Conservation (phyloP, 2,113 vertebrate species). For the Physeter macrocephalus region DNA sequence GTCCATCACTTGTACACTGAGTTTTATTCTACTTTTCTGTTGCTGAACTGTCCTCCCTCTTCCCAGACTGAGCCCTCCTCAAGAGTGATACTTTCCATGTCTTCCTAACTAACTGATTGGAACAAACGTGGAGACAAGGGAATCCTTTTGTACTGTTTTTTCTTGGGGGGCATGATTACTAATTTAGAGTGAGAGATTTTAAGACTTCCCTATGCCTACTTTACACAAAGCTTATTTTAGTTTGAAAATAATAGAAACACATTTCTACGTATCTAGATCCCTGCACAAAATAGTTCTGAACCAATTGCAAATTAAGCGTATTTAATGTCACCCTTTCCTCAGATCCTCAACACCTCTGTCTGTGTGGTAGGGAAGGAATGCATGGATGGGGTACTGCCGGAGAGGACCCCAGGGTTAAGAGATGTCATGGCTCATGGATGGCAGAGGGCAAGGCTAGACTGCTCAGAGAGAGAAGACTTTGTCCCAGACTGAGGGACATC, state of each 20-base stretch:
- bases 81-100: background rate
- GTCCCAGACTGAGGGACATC: background rate
- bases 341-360: background rate
- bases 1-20: background rate
- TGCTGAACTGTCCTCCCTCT: background rate
- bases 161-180: background rate
- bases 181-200: background rate
- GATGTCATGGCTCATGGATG: background rate
- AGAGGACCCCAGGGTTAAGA: background rate
- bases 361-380: fast-evolving
- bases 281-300: background rate
- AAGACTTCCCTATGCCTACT: background rate
- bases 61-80: background rate
- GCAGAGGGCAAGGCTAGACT: fast-evolving
- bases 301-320: background rate
- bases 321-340: background rate
- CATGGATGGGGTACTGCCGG: fast-evolving
- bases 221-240: background rate
- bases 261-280: background rate
- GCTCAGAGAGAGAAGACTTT: background rate
- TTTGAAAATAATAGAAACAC: background rate
- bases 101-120: background rate
- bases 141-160: background rate
- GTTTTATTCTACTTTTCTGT: background rate
- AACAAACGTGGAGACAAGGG: background rate